Conservation (phyloP, 2,888 invertebrate genomes). For the Pyrochroa serraticornis region DNA sequence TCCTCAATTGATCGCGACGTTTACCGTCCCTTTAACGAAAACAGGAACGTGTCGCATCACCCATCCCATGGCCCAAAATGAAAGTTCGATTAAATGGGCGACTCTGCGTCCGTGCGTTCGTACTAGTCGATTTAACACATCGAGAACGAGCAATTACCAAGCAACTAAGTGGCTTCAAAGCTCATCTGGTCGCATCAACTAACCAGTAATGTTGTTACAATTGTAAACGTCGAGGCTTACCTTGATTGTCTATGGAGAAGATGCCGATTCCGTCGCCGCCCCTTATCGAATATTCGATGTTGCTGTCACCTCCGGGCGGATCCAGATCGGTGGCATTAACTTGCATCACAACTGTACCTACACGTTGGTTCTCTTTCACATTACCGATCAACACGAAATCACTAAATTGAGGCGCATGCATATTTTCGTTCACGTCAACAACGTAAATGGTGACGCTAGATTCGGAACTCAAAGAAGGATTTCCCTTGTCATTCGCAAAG, state of each 20-base stretch:
- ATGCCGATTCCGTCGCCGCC: conserved; percentile 91
- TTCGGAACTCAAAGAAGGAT: conserved; percentile 79
- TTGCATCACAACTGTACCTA: conserved; percentile 77
- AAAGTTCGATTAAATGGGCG: too few relatives aligned
- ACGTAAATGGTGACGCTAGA: conserved; percentile 84
- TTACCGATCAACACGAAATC: conserved; percentile 78
- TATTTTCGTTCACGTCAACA: conserved; percentile 94
- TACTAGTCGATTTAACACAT: too few relatives aligned
- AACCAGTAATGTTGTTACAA: not conserved
- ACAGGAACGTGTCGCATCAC: too few relatives aligned
- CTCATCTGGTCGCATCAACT: not conserved
- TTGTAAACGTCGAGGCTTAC: conserved; percentile 58
- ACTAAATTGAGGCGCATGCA: conserved; percentile 80
- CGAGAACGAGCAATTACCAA: too few relatives aligned
- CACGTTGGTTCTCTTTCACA: conserved; percentile 81
- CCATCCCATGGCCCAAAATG: too few relatives aligned
- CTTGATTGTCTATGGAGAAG: conserved; percentile 89
- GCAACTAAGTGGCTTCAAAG: not conserved
- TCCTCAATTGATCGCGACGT: too few relatives aligned
- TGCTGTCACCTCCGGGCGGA: conserved; percentile 78
- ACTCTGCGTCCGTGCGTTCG: too few relatives aligned
- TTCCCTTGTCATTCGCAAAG: conserved; percentile 84
- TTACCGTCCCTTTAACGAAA: too few relatives aligned
- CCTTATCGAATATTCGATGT: conserved; percentile 83
- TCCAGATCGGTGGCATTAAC: conserved; percentile 83